Percentiles rank a stretch among this genome's conserved stretches.
Evolutionary conservation across 2,113 vertebrate species (phyloP).

Genomic region (Hymenochirus boettgeri): DNA sequence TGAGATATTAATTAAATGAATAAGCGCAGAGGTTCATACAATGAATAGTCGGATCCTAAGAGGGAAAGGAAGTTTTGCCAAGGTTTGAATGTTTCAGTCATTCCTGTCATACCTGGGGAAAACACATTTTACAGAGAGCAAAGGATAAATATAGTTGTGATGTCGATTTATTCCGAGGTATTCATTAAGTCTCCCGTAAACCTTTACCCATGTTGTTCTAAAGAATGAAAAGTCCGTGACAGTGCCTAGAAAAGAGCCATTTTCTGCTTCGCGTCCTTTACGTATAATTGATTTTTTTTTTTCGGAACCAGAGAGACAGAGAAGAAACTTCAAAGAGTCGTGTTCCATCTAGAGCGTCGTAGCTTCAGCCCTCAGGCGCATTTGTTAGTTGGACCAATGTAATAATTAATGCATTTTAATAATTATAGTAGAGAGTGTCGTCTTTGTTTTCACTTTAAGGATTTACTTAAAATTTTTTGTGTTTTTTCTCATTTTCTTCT

Average conservation of each 20-base stretch:
- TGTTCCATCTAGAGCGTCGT: conserved; percentile 79
- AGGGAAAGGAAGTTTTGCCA: no score
- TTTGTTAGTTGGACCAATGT: conserved; percentile 78
- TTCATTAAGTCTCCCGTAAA: no score
- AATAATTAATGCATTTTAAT: conserved; percentile 78
- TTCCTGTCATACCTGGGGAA: no score
- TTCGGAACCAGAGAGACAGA: conserved; percentile 79
- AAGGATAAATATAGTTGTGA: no score
- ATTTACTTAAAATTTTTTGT: conserved; percentile 22
- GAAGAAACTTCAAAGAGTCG: conserved; percentile 79
- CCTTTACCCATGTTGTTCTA: background rate
- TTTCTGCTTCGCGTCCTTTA: conserved; percentile 59
- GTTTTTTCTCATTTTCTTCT: background rate
- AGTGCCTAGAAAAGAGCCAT: conserved; percentile 67
- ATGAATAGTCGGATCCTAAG: no score
- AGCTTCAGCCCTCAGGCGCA: conserved; percentile 81
- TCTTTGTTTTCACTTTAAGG: conserved; percentile 42
- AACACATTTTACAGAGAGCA: no score
- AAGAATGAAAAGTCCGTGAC: conserved; percentile 46
- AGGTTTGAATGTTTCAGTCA: no score
- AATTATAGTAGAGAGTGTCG: conserved; percentile 52
- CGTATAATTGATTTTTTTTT: no score
- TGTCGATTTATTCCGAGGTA: no score
- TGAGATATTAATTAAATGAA: no score
- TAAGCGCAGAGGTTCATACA: no score